Base-by-base conservation (phyloP, 2,888 invertebrate genomes). In the Ochropacha duplaris region DNA sequence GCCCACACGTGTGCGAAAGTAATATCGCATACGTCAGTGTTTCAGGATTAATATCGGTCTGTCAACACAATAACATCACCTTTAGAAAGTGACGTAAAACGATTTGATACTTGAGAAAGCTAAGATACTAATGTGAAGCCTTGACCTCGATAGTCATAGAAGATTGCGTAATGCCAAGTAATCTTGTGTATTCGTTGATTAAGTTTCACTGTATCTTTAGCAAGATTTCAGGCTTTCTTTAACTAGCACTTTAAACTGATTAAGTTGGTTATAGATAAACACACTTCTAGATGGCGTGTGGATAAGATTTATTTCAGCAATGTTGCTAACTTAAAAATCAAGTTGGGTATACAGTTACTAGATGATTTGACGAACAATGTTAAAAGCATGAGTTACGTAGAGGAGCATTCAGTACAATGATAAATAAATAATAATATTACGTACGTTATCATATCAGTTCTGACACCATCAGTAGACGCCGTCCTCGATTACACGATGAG, bases 401-500 rank as follows among this genome's bases (percentile, higher is more conserved):
- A 39, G 16, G 6, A 19, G 14, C 19, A 44, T 44, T 5, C n/a
- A 52, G 26, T 19, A 31, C 19, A 31, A 28, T 52, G 28, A 16
- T 31, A 51, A 31, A 22, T 11, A 51, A 31, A 26, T 14, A 52
- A 52, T 52, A 9, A 31, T 28, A 34, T 28, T 31, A 52, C n/a
- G 26, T 31, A 52, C n/a, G 26, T 54, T 58, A 58, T 55, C 59
- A 54, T 57, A 61, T 55, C 44, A 19, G 44, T 19, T 44, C 8
- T 44, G 39, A 22, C 51, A 58, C 57, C 62, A 49, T 51, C n/a
- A 34, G 22, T 58, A 69, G 59, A 63, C 63, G 56, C 26, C 60
- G 64, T 56, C 61, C 63, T 66, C 66, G 64, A 69, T 71, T 68
- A 50, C 34, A 22, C 65, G 56, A 58, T 57, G 50, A 36, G 54